Evolutionary conservation across 2,797 vertebrate species (phyloP).

Genomic region (Alcedo atthis): DNA sequence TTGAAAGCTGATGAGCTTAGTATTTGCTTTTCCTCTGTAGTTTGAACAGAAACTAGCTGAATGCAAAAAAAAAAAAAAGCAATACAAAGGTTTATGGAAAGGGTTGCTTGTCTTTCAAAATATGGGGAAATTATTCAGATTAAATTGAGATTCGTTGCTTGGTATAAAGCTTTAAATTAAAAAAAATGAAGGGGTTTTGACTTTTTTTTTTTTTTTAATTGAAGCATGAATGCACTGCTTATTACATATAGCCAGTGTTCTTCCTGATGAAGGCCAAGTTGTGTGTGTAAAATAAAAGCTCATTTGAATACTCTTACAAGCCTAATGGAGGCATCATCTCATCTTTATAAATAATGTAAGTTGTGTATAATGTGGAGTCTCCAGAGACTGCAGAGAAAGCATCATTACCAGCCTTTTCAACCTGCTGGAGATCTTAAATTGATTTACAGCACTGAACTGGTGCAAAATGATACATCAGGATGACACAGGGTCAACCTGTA

Average conservation of each 20-base stretch:
- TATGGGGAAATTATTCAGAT: neutral
- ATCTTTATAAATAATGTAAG: slow-evolving; percentile 99
- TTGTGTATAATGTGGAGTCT: slow-evolving; percentile 94
- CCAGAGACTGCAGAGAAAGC: slow-evolving; percentile 92
- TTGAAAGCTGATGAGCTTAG: slow-evolving; percentile 14
- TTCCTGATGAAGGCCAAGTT: slow-evolving; percentile 59
- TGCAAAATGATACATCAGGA: slow-evolving; percentile 98
- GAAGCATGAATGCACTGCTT: neutral
- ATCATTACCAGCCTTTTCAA: slow-evolving; percentile 98
- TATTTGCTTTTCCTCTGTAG: neutral
- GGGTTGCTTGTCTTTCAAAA: neutral
- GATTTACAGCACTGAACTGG: slow-evolving; percentile 97
- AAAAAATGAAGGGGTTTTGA: slow-evolving; percentile 6
- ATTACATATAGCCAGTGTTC: slow-evolving; percentile 26
- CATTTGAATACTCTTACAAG: slow-evolving; percentile 84
- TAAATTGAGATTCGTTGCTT: neutral
- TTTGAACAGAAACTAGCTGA: neutral
- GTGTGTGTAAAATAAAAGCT: slow-evolving; percentile 80
- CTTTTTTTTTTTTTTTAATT: neutral
- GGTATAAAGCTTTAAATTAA: slow-evolving; percentile 5
- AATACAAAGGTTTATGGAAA: slow-evolving; percentile 4
- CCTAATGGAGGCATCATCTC: slow-evolving; percentile 96
- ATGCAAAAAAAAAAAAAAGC: neutral
- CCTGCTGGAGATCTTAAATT: slow-evolving; percentile 96
- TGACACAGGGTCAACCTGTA: slow-evolving; percentile 85